Evolutionary conservation across 2,888 invertebrate species (phyloP).

Genomic region (Luffia ferchaultella): DNA sequence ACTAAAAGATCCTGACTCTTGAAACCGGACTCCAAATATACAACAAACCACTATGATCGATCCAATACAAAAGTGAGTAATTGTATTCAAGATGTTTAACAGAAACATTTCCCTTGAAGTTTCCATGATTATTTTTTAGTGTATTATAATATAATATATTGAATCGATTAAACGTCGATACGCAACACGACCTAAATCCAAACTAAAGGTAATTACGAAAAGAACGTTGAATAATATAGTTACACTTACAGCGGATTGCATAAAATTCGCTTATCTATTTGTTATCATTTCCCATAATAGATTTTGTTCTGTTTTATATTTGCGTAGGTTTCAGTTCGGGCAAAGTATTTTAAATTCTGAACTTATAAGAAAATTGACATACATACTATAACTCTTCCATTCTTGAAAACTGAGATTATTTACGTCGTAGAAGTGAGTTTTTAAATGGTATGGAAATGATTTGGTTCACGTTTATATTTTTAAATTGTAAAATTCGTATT

Average conservation of each 20-base stretch:
- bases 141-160: neutral
- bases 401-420: no score
- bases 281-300: neutral
- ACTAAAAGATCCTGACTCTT: neutral
- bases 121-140: neutral
- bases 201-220: neutral
- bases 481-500: no score
- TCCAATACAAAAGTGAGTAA: constrained; percentile 6
- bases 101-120: constrained; percentile 2
- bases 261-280: neutral
- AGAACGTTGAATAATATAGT: neutral
- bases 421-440: no score
- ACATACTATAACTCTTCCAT: no score
- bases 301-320: neutral
- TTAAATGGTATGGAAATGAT: no score
- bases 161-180: neutral
- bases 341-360: no score
- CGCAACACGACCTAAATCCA: neutral
- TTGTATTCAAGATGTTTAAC: constrained; percentile 4
- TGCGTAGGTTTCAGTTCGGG: neutral
- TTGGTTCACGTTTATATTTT: no score
- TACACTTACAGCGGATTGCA: neutral
- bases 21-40: neutral
- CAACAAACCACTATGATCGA: neutral
- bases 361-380: no score